Base-by-base conservation (phyloP, 2,797 vertebrate species). In the Neomorphus geoffroyi region DNA sequence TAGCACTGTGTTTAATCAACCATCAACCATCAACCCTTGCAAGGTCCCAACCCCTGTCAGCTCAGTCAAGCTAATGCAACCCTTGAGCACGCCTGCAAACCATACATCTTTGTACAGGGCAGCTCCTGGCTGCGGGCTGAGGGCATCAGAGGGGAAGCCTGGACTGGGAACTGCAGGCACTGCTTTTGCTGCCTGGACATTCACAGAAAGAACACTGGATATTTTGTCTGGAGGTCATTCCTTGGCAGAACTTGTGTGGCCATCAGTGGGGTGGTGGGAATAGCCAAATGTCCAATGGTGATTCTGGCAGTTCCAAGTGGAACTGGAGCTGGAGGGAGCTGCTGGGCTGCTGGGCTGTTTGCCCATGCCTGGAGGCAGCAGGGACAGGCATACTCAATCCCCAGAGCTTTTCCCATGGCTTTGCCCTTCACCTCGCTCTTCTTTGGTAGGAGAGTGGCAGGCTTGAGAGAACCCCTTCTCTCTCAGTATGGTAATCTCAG, bases 111-210 rank as follows among this genome's bases (percentile, higher is more conserved):
- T 21, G 54, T 11, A 17, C 27, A 5, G 53, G 48, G n/a, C 48
- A 72, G 48, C 64, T 72, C 50, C 45, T 15, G 74, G 37, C 54
- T 48, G 33, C 0, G 0, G 6, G n/a, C 43, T 53, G 45, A 51
- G 33, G 58, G n/a, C 16, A 8, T 10, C 21, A 9, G 23, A 21
- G 22, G 64, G 18, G n/a, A 53, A 33, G 17, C 12, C 17, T 2
- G 2, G 7, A 3, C 18, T 13, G 4, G 4, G 33, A 2, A 23
- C 18, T 60, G 30, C 41, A 2, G 3, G 41, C 13, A n/a, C 10
- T 2, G 2, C 8, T 66, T 54, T 56, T 66, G 23, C n/a, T 86
- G 53, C 57, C 46, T 46, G 32, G 21, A 32, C 13, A 3, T n/a
- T 18, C 33, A 54, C 13, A 5, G 17, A 16, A 72, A 54, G 50